Evolutionary conservation across 2,113 vertebrate species (phyloP), one percentile per base, ranked within the genome.

Genomic region (Lagopus leucura): DNA sequence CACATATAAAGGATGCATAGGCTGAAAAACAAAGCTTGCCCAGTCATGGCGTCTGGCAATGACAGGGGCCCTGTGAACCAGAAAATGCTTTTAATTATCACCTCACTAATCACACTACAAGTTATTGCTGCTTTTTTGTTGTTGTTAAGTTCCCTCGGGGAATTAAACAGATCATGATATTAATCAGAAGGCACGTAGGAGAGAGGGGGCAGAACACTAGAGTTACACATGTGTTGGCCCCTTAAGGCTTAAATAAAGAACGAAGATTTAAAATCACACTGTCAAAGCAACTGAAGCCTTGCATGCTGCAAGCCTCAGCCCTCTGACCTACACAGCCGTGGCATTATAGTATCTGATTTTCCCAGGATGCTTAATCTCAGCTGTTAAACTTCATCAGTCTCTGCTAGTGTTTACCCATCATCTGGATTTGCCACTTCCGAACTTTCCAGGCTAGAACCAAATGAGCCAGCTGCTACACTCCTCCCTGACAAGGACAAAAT

Each of bases 61-160:
- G 65, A 30, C 95, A 94, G 73, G 73, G 80, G 88, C 54, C 48
- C 65, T 78, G 40, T 88, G 36, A 83, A 61, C 25, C 70, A 93
- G 88, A 97, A 96, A 97, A 97, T 93, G 96, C 93, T 97, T 97
- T 97, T 95, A 97, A 97, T 97, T 97, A 97, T 95, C 97, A 97
- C 96, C 93, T 97, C 91, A 95, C 94, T 77, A 77, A 77, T 81
- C 89, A 94, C 40, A 76, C 24, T 85, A 95, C 82, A 97, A 96
- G 91, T 93, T 96, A 97, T 50, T 95, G 90, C 64, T 91, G 69
- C 89, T 91, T 96, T 96, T 92, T 95, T 85, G 61, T 40, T 64
- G 61, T 28, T 64, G 60, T 75, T 90, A 94, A 80, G 22, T 88
- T 93, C 69, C 92, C 76, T 42, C 32, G 75, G 87, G 93, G 93